A percentile compares a stretch with the other conserved stretches of the same genome.
Evolutionary conservation across 2,888 invertebrate genomes (phyloP).

Genomic region (Cheilosia impressa): DNA sequence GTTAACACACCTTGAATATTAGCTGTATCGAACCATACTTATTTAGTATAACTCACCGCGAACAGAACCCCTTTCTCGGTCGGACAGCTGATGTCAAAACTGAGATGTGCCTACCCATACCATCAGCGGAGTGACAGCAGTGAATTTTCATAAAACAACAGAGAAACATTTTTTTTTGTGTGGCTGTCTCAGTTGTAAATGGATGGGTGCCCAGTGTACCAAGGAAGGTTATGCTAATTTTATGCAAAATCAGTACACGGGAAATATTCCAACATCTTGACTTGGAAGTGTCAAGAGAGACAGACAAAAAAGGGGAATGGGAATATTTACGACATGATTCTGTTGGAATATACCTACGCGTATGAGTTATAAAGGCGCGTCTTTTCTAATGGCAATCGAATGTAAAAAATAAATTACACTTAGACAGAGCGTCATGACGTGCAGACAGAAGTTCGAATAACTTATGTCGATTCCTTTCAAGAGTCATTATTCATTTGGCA

Average conservation of each 20-base stretch:
- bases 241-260: slow-evolving; percentile 51
- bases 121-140: neutral
- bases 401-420: slow-evolving; percentile 38
- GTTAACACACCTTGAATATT: slow-evolving; percentile 44
- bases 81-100: slow-evolving; percentile 63
- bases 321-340: slow-evolving; percentile 33
- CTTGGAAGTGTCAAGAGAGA: slow-evolving; percentile 60
- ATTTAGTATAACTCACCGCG: slow-evolving; percentile 22
- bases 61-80: slow-evolving; percentile 40
- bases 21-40: slow-evolving; percentile 33
- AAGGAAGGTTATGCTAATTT: slow-evolving; percentile 63
- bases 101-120: slow-evolving; percentile 26
- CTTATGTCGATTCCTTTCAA: slow-evolving; percentile 25
- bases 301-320: slow-evolving; percentile 7
- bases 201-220: slow-evolving; percentile 39
- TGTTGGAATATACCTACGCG: slow-evolving; percentile 7
- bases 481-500: slow-evolving; percentile 14
- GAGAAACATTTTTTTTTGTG: neutral
- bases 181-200: neutral
- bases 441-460: slow-evolving; percentile 19
- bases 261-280: slow-evolving; percentile 57
- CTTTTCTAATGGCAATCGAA: slow-evolving; percentile 58
- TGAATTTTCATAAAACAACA: slow-evolving; percentile 17
- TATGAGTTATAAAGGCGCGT: slow-evolving; percentile 25
- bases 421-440: neutral